phyloP scores from a whole-genome alignment of 1,140 invertebrate genomes.

The Sitodiplosis mosellana region DNA sequence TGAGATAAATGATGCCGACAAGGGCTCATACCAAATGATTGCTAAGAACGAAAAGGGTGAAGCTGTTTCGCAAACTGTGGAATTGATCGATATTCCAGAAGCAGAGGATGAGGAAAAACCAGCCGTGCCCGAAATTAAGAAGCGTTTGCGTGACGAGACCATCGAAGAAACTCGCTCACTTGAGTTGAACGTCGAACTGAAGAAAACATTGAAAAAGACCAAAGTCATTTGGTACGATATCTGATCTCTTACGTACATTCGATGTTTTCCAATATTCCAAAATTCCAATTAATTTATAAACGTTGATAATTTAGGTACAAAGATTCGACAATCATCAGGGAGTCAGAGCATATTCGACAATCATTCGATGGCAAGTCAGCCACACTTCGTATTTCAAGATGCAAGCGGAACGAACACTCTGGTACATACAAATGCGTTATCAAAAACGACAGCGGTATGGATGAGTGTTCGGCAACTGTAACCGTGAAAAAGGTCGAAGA shows the following conservation, averaged over 20 bases:
- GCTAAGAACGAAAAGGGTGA: constrained; percentile 89
- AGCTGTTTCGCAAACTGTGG: constrained; percentile 72
- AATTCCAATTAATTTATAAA: not conserved
- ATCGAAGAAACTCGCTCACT: constrained; percentile 56
- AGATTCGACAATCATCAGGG: constrained; percentile 51
- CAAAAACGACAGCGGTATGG: constrained; percentile 64
- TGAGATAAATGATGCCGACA: constrained; percentile 56
- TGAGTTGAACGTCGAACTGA: constrained; percentile 55
- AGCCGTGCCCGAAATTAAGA: constrained; percentile 44
- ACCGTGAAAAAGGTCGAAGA: constrained; percentile 32
- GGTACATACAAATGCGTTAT: constrained; percentile 64
- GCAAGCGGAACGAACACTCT: constrained; percentile 42
- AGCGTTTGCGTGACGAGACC: constrained; percentile 47
- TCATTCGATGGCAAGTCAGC: constrained; percentile 66
- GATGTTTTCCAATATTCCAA: too few species aligned
- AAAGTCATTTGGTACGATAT: constrained; percentile 59
- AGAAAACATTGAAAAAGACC: constrained; percentile 52
- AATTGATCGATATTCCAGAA: constrained; percentile 63
- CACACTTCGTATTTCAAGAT: constrained; percentile 46
- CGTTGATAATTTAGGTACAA: too few species aligned
- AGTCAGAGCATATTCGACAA: constrained; percentile 47
- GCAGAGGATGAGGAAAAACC: constrained; percentile 35
- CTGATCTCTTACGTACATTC: too few species aligned
- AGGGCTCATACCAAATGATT: constrained; percentile 75
- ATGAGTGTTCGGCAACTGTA: constrained; percentile 58